Base-by-base conservation (phyloP, 1,140 invertebrate genomes). In the Lanistes nyassanus region DNA sequence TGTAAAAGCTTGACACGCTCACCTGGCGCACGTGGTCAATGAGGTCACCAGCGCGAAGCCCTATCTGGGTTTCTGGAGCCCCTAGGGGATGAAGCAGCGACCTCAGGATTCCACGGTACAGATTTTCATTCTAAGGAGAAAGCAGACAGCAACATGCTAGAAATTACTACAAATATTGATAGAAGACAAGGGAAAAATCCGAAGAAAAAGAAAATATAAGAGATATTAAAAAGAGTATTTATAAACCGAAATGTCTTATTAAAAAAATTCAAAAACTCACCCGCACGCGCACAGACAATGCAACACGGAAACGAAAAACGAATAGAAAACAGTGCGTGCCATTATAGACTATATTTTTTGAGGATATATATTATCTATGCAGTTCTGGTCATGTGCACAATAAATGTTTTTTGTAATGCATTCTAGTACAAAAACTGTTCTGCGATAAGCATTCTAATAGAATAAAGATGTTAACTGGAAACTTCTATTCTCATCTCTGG, bases 111-210 rank as follows among this genome's bases (percentile, higher is more conserved):
- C 81, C 83, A 34, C 84, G 65, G 65, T 84, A 85, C 5, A 85
- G 78, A 58, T 81, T 80, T 66, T 85, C 84, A 80, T 85, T 80
- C 84, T 85, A 76, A 34, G 80, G n/a, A 81, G 55, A 67, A 77
- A 19, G 55, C 29, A 60, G n/a, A 60, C 5, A 60, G 56, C 51
- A 62, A 75, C 68, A 75, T 31, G 11, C 21, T 75, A 62, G 39
- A 37, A 26, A 26, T 7, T 16, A 16, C 47, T 23, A 64, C 6
- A 53, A n/a, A 19, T 11, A 68, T n/a, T 42, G 36, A 68, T 3
- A 42, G 6, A 9, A 26, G 29, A 26, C 37, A 39, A 68, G 37
- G 23, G 36, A 42, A 26, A 42, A 26, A 3, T 36, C 16, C 3
- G 21, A 26, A 47, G 11, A 47, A 39, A 68, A n/a, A 42, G 39